Evolutionary conservation across 1,140 invertebrate genomes (phyloP), one percentile per base, ranked within the genome.

Genomic region (Drosophila setifemur): DNA sequence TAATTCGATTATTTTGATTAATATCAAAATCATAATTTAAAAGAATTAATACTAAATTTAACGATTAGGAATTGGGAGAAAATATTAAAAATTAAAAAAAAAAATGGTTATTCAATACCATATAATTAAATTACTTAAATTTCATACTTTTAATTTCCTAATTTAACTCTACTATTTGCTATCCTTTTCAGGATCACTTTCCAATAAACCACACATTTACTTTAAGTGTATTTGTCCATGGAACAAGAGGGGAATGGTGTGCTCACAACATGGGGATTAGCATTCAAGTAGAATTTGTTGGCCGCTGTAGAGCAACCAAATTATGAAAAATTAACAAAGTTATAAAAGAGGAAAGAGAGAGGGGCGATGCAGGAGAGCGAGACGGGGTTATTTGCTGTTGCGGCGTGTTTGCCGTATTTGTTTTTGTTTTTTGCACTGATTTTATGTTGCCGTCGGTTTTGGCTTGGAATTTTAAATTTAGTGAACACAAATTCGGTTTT

Each of bases 271-370:
- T 71, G 79, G 53, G 73, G 79, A 78, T 85, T 83, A 83, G 74
- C 70, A 45, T 72, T 83, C 57, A 66, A 85, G 78, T 85, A 66
- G 73, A 83, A 83, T 77, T 82, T 83, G 78, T 73, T 70, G 73
- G 42, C 47, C 47, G 48, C 73, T 31, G 45, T 53, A 50, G 57
- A 79, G 57, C 77, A 82, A 77, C 74, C 81, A 73, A 86, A 86
- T 85, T 86, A 86, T 86, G 81, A 86, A 86, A 86, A 86, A 86
- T 86, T 86, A 86, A 86, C 68, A 86, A 86, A 86, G 81, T 86
- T 86, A 81, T 86, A 86, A 86, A 86, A 86, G 61, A 79, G 67
- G 47, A 37, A 33, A 18, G 55, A 25, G 29, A 63, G 31, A 39
- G 31, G n/a, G 7, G 18, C 43, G 33, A 19, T 31, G 19, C 44